A percentile compares a stretch with the other conserved stretches of the same genome.
These are phyloP conservation scores for Drosophila colorata DNA, from an alignment of 2,888 invertebrate species.

Conservation along the genomic window DNA sequence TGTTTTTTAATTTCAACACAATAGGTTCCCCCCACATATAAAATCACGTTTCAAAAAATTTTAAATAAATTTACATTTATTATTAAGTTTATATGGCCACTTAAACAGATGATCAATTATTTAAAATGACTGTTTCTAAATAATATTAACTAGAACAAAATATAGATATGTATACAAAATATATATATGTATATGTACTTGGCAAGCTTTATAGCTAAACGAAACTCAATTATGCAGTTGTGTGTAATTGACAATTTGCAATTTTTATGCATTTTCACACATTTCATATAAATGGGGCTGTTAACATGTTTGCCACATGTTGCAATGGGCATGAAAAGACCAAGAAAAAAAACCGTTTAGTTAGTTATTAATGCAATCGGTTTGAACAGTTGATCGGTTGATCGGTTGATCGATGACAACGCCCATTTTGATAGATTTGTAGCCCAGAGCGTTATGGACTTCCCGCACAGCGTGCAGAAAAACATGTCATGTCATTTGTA, in stretches of 20 bases:
- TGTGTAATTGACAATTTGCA: conserved; percentile 38
- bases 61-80: background rate
- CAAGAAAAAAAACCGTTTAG: background rate
- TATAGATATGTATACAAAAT: background rate
- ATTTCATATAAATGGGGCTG: conserved; percentile 50
- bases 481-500: conserved; percentile 40
- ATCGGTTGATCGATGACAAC: conserved; percentile 20
- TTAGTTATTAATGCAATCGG: conserved; percentile 9
- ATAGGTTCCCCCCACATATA: too few relatives aligned
- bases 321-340: conserved; percentile 5
- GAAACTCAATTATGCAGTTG: conserved; percentile 26
- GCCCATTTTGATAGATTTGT: conserved; percentile 51
- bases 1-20: too few relatives aligned
- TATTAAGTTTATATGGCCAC: too few relatives aligned
- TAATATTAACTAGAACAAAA: background rate
- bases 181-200: background rate
- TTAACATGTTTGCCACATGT: conserved; percentile 13
- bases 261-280: conserved; percentile 65
- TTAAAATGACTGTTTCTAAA: background rate
- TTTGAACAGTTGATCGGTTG: conserved; percentile 18
- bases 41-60: too few relatives aligned
- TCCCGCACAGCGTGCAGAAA: conserved; percentile 59
- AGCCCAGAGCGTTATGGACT: conserved; percentile 58
- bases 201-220: background rate
- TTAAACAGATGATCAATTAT: too few relatives aligned